Conservation (phyloP, 2,888 invertebrate genomes). For the Allophyes oxyacanthae region DNA sequence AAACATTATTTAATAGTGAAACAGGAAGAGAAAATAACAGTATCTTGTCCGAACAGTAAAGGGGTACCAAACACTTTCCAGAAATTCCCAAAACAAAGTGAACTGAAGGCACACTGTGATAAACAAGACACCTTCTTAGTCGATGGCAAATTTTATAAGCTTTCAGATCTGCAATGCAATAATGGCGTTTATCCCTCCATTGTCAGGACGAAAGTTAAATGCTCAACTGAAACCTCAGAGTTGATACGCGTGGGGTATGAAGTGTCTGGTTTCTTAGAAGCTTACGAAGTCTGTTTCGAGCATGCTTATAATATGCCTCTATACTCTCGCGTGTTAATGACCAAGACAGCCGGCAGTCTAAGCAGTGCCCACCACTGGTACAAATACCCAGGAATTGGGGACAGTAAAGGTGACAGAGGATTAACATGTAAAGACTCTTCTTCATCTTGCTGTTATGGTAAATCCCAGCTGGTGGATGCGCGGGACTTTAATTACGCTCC, state of each 20-base stretch:
- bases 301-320: constrained; percentile 40
- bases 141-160: constrained; percentile 27
- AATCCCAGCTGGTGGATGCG: constrained; percentile 50
- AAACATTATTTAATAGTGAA: constrained; percentile 24
- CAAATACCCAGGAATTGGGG: constrained; percentile 28
- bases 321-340: constrained; percentile 33
- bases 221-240: constrained; percentile 43
- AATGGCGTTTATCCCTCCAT: constrained; percentile 33
- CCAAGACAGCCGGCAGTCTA: constrained; percentile 8
- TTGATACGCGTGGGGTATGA: constrained; percentile 53
- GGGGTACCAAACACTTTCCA: constrained; percentile 36
- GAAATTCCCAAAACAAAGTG: constrained; percentile 27
- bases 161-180: constrained; percentile 50
- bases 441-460: constrained; percentile 51
- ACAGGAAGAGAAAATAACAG: constrained; percentile 22
- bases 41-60: constrained; percentile 42
- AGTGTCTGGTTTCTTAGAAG: constrained; percentile 35
- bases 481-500: constrained; percentile 49
- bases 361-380: constrained; percentile 30
- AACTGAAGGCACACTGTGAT: constrained; percentile 42
- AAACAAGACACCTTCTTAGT: constrained; percentile 39
- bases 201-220: constrained; percentile 31
- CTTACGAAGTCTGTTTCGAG: constrained; percentile 55
- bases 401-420: constrained; percentile 6
- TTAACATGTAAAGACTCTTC: constrained; percentile 34